These are phyloP conservation scores for Cephalophus harveyi DNA, from an alignment of 2,113 vertebrate species.

Conservation along the genomic window DNA sequence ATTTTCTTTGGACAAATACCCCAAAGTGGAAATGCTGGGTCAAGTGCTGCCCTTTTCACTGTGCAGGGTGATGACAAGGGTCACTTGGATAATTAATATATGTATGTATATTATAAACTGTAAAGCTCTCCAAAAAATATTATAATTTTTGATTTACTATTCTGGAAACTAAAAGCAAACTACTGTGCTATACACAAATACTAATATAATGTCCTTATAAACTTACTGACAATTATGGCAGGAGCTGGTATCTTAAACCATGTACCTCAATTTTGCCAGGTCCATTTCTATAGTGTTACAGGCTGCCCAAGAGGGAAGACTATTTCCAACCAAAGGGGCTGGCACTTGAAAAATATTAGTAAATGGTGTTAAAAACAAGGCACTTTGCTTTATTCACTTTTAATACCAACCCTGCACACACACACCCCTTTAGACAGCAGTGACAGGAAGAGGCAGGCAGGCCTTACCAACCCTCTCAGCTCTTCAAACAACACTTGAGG, in stretches of 20 bases:
- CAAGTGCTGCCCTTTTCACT: background rate
- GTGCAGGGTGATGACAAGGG: background rate
- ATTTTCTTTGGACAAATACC: background rate
- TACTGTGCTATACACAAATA: background rate
- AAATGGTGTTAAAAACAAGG: constrained; percentile 15
- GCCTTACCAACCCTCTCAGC: background rate
- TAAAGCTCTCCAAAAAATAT: background rate
- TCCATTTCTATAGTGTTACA: background rate
- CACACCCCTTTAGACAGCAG: background rate
- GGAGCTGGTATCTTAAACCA: background rate
- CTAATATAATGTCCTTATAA: background rate
- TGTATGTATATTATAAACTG: background rate
- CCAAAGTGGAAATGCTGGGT: background rate
- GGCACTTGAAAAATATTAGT: constrained; percentile 23
- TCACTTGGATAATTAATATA: background rate
- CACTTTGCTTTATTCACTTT: background rate
- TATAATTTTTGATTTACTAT: background rate
- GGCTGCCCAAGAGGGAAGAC: background rate
- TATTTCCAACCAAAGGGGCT: background rate
- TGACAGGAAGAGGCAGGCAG: constrained; percentile 22
- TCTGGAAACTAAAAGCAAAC: constrained; percentile 7
- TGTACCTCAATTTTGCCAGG: constrained; percentile 2
- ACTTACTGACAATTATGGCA: background rate
- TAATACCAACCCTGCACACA: background rate
- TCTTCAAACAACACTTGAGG: constrained; percentile 49